Evolutionary conservation across 1,140 invertebrate species (phyloP), one percentile per base, ranked within the genome.

Genomic region (Solenopsis invicta): DNA sequence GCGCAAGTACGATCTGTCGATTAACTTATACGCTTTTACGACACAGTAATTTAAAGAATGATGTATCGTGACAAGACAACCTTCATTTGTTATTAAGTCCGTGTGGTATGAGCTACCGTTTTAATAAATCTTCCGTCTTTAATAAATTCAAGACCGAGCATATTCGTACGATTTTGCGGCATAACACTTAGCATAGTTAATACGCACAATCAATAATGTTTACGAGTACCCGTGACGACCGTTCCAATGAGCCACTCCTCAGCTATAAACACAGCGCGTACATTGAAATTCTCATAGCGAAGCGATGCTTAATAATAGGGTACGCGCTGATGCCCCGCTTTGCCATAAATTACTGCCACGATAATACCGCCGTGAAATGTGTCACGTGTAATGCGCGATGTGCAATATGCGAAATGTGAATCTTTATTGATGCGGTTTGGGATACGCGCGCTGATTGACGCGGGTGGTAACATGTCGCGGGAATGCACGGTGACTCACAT

Each of bases 201-300:
- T 21, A 66, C 18, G 29, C 61, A 50, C 45, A 66, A 78, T 78
- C 76, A 78, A 66, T 78, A 78, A 52, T 56, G 78, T 81, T 71
- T 71, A 81, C 66, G 78, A 81, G 21, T 71, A 29, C 66, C 52
- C 78, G 66, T 56, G 78, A 81, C 54, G 78, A 24, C 21, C 37
- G 64, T 81, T 69, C 56, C 78, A 81, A 81, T 71, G 78, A 81
- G 78, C 78, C 78, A 81, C 78, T 81, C 78, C 78, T 81, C 66
- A 8, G 52, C 52, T 29, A 71, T 71, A 81, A 81, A 81, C 64
- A 56, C 50, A 21, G 3, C 59, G 54, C 34, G 66, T 71, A 45
- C 66, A 71, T 81, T 81, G 21, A 81, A 71, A 81, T 81, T 81
- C 78, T 71, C 12, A 56, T 29, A 56, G 12, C 64, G 34, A 16